Base-by-base conservation (phyloP, 2,113 vertebrate genomes). In the Microtus pennsylvanicus region DNA sequence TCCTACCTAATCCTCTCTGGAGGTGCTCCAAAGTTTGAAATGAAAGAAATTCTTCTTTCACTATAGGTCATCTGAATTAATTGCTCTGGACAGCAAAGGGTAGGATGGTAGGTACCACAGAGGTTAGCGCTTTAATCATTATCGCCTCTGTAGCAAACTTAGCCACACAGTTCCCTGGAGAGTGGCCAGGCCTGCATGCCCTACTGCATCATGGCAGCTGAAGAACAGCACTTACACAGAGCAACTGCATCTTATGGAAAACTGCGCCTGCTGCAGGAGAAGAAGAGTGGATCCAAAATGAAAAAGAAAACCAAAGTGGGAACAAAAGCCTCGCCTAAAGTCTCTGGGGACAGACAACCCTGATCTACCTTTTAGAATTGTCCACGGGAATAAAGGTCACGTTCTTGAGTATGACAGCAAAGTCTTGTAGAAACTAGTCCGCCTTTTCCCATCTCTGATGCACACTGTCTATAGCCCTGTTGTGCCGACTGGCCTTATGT, bases 11-110 rank as follows among this genome's bases (percentile, higher is more conserved):
- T 98, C 97, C 98, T 98, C 97, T 94, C 97, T 98, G 98, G 98
- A 98, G 98, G 96, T 94, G 93, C 96, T 98, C 98, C 98, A 98
- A 98, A 96, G 94, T 97, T 98, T 97, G 96, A 98, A 98, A 98
- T 97, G 97, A 98, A 98, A 98, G 97, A 98, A 97, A 97, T 97
- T 97, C 96, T 97, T 97, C 95, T 97, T 97, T 94, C 89, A 96
- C 98, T 97, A 95, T 97, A 97, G 97, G 96, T 97, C 98, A 98
- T 98, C 98, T 97, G 94, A 97, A 98, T 98, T 98, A 97, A 98
- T 98, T 96, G 97, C 95, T 97, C 98, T 96, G 97, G 98, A 98
- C 97, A 95, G 97, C 96, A 92, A 95, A 96, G 96, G 97, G 97
- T 76, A 74, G 97, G 94, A 95, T 93, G 96, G 97, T 95, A 96